phyloP scores from a whole-genome alignment of 2,797 vertebrate genomes.

The Arnoldichthys spilopterus region DNA sequence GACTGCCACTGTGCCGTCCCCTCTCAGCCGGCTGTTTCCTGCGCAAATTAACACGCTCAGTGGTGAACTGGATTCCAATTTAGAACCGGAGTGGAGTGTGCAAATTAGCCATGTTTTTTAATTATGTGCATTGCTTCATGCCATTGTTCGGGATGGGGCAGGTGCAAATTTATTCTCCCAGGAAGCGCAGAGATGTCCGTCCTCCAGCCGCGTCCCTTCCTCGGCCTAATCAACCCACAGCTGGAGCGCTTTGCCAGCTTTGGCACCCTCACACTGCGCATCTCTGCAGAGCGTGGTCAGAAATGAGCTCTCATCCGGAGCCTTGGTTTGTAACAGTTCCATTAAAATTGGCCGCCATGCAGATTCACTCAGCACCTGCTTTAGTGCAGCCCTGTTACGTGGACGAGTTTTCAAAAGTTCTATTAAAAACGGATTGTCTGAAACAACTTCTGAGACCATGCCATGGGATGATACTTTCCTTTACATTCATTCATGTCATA shows the following conservation, averaged over 20 bases:
- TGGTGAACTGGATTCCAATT: conserved; percentile 96
- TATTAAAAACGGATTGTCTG: background rate
- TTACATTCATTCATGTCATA: too few species aligned
- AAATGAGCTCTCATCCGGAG: conserved; percentile 91
- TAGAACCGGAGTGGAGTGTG: conserved; percentile 88
- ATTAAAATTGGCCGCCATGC: conserved; percentile 83
- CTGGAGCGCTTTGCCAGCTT: conserved; percentile 88
- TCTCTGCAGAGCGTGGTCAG: conserved; percentile 86
- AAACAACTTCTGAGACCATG: conserved; percentile 11
- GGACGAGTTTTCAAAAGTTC: conserved; percentile 27
- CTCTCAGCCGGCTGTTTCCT: conserved; percentile 90
- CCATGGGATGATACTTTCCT: background rate
- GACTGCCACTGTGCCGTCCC: conserved; percentile 82
- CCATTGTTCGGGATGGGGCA: conserved; percentile 82
- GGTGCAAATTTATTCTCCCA: conserved; percentile 95
- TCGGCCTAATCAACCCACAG: conserved; percentile 89
- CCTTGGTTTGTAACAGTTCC: conserved; percentile 93
- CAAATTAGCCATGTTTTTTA: conserved; percentile 98
- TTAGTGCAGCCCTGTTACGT: conserved; percentile 70
- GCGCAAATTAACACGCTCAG: conserved; percentile 98
- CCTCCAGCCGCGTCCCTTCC: conserved; percentile 87
- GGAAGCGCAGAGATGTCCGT: conserved; percentile 82
- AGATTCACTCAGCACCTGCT: conserved; percentile 80
- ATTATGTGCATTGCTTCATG: conserved; percentile 88
- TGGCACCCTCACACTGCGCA: conserved; percentile 84